phyloP scores from a whole-genome alignment of 2,888 invertebrate genomes.

The Cosmia trapezina region DNA sequence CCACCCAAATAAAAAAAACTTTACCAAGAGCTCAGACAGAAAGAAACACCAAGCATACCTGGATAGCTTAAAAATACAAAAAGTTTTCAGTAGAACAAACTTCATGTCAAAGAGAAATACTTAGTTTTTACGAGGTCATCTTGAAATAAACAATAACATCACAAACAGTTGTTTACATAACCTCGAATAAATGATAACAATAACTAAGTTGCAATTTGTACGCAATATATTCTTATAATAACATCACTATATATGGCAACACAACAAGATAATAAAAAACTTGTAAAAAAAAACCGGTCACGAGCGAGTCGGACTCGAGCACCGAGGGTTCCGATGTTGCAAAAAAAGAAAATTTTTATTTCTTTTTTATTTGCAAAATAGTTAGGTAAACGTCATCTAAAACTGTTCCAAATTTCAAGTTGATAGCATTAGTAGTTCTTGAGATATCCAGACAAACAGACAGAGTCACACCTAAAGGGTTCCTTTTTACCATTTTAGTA shows the following conservation, averaged over 20 bases:
- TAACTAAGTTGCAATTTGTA: not conserved
- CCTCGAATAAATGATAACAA: conserved; percentile 1
- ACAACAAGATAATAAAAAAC: not conserved
- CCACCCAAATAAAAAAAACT: not conserved
- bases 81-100: not conserved
- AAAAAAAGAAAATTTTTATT: too few relatives aligned
- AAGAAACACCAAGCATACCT: not conserved
- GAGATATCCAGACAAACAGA: too few relatives aligned
- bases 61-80: not conserved
- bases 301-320: too few relatives aligned
- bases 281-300: not conserved
- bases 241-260: not conserved
- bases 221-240: not conserved
- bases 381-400: too few relatives aligned
- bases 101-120: not conserved
- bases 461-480: too few relatives aligned
- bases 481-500: too few relatives aligned
- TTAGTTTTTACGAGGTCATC: not conserved
- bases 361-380: too few relatives aligned
- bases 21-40: not conserved
- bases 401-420: too few relatives aligned
- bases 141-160: not conserved
- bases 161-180: not conserved
- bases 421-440: too few relatives aligned
- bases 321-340: too few relatives aligned